phyloP scores from a whole-genome alignment of 2,888 invertebrate genomes.

The Pristionchus arcanus region DNA sequence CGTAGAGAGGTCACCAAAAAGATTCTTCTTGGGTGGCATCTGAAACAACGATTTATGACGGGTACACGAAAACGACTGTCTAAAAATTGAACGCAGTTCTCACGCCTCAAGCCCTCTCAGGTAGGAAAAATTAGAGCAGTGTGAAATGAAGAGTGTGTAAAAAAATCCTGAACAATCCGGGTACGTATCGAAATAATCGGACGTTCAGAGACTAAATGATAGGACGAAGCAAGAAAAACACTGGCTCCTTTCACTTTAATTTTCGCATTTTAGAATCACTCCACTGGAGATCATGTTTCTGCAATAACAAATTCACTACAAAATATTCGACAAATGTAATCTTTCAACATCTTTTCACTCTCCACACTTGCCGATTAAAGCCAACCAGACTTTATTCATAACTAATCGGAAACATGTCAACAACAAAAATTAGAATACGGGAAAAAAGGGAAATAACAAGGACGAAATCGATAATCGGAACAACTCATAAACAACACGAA shows the following conservation, averaged over 20 bases:
- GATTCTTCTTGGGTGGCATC: background rate
- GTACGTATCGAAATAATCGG: background rate
- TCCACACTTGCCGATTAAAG: background rate
- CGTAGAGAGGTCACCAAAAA: background rate
- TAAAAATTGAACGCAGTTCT: too few relatives aligned
- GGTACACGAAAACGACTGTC: too few relatives aligned
- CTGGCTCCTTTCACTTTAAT: too few relatives aligned
- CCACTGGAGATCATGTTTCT: too few relatives aligned
- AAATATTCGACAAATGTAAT: background rate
- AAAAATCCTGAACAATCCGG: too few relatives aligned
- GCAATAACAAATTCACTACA: background rate
- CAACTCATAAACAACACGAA: background rate
- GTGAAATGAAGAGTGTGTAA: too few relatives aligned
- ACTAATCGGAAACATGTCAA: conserved; percentile 29
- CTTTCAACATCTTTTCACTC: background rate
- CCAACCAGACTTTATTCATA: conserved; percentile 50
- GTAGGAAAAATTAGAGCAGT: too few relatives aligned
- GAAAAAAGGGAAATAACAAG: background rate
- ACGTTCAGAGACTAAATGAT: background rate
- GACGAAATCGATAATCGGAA: conserved; percentile 33
- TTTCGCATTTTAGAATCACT: too few relatives aligned
- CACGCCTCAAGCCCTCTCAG: too few relatives aligned
- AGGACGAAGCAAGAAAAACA: background rate
- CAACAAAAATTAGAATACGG: background rate
- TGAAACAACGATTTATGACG: background rate